Evolutionary conservation across 2,888 invertebrate species (phyloP).

Genomic region (Gisinianus flammeolus): DNA sequence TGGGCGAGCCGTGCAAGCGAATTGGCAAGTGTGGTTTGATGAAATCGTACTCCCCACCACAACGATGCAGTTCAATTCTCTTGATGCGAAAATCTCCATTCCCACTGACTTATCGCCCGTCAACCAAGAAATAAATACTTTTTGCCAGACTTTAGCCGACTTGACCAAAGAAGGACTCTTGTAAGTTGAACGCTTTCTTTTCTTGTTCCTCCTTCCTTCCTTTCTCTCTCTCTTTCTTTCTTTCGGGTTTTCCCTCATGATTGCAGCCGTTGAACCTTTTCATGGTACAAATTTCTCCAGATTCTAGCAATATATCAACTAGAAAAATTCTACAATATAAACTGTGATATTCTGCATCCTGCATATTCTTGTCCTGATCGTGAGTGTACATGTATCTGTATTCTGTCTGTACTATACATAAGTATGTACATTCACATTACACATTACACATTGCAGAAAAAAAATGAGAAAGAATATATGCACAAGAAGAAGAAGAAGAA

Average conservation of each 20-base stretch:
- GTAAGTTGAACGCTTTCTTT: constrained; percentile 6
- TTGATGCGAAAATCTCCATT: background rate
- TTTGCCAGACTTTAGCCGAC: constrained; percentile 10
- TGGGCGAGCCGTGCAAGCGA: constrained; percentile 46
- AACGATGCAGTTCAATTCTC: background rate
- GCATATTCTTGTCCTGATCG: background rate
- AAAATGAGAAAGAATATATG: too few species aligned
- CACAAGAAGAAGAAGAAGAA: background rate
- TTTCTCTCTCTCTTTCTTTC: background rate
- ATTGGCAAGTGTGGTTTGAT: constrained; percentile 49
- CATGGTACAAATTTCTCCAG: background rate
- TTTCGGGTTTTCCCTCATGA: background rate
- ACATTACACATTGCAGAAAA: background rate
- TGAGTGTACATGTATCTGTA: background rate
- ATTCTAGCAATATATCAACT: background rate
- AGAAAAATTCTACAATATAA: background rate
- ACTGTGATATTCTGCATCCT: background rate
- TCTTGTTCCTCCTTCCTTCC: background rate
- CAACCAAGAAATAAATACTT: constrained; percentile 5
- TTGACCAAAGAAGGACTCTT: constrained; percentile 30
- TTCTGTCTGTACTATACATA: background rate
- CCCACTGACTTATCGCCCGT: constrained; percentile 9
- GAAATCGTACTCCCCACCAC: constrained; percentile 34
- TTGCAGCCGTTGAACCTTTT: background rate
- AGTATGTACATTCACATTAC: background rate